phyloP scores from a whole-genome alignment of 2,113 vertebrate genomes.

The Ondatra zibethicus region DNA sequence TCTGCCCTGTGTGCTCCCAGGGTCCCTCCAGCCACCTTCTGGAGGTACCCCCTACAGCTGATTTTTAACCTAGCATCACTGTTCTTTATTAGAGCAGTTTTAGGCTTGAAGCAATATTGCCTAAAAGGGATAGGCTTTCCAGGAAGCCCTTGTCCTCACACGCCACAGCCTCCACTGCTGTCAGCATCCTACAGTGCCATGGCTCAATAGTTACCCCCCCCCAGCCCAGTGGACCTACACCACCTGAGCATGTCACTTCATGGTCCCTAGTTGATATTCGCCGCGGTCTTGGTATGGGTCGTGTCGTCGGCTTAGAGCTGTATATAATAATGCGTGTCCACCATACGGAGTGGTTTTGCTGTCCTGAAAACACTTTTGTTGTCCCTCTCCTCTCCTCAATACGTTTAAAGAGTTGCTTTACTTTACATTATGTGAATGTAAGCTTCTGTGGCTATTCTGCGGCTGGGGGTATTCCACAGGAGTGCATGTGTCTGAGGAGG shows the following conservation, averaged over 20 bases:
- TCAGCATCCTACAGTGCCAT: background rate
- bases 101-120: background rate
- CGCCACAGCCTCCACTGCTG: rapidly evolving
- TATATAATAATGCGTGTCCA: too few species aligned
- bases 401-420: background rate
- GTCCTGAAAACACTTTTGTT: background rate
- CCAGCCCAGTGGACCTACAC: rapidly evolving
- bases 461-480: background rate
- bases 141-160: rapidly evolving
- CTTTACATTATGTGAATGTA: background rate
- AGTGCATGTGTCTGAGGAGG: background rate
- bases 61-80: background rate
- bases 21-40: background rate
- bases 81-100: constrained; percentile 19
- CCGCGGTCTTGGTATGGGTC: background rate
- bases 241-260: rapidly evolving
- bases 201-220: background rate
- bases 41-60: background rate
- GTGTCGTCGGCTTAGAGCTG: background rate
- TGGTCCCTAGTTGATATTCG: too few species aligned
- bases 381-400: background rate
- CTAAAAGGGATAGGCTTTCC: background rate
- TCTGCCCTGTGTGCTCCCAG: background rate
- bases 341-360: too few species aligned
- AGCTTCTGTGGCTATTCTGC: background rate